These are phyloP conservation scores for Neuroscelio doddi DNA, from an alignment of 2,888 invertebrate genomes.

Conservation along the genomic window DNA sequence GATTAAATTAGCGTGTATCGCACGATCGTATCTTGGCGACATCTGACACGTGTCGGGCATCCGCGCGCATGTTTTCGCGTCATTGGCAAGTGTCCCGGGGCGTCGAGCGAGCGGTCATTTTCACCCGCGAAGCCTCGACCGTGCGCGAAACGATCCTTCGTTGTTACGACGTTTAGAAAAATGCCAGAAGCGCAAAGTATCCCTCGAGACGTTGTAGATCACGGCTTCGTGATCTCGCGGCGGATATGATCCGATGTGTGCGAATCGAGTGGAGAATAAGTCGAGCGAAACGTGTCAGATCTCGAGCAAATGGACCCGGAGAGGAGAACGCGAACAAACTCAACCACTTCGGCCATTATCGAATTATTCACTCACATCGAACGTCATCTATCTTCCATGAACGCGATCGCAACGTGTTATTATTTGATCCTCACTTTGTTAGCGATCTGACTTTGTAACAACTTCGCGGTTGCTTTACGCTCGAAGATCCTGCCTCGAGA, in stretches of 20 bases:
- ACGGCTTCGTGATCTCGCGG: slow-evolving; percentile 26
- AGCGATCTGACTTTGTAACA: slow-evolving; percentile 65
- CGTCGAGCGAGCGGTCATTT: slow-evolving; percentile 27
- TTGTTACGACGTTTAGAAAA: slow-evolving; percentile 38
- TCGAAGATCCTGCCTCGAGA: slow-evolving; percentile 59
- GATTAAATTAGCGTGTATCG: too few species aligned
- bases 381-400: slow-evolving; percentile 67
- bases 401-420: slow-evolving; percentile 69
- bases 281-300: slow-evolving; percentile 51
- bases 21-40: too few species aligned
- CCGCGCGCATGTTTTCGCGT: too few species aligned
- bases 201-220: slow-evolving; percentile 37
- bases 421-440: slow-evolving; percentile 72
- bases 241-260: slow-evolving; percentile 30
- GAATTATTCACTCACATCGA: slow-evolving; percentile 70
- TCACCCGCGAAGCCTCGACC: slow-evolving; percentile 30
- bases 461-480: slow-evolving; percentile 54
- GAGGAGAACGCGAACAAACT: slow-evolving; percentile 51
- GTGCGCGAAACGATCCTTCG: slow-evolving; percentile 32
- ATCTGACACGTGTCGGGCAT: too few species aligned
- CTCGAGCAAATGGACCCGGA: slow-evolving; percentile 49
- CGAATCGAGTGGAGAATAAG: slow-evolving; percentile 34
- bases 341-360: slow-evolving; percentile 69
- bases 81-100: background rate
- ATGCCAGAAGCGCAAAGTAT: slow-evolving; percentile 36